Evolutionary conservation across 2,797 vertebrate genomes (phyloP).

Genomic region (Atherinosoma microstoma): DNA sequence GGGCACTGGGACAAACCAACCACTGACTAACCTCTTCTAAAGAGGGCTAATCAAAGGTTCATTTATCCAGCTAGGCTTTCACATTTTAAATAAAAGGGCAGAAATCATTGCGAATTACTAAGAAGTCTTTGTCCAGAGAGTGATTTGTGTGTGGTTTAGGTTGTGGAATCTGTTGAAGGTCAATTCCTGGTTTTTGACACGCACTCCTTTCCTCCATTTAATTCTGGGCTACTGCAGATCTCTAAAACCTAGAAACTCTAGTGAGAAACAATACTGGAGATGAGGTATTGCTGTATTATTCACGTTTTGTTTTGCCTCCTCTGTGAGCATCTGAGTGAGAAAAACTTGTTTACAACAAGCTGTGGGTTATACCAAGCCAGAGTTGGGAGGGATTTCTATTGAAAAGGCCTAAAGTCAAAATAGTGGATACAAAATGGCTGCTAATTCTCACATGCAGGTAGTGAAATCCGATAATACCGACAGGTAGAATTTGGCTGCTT

Average conservation of each 20-base stretch:
- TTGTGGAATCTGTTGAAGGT: constrained; percentile 29
- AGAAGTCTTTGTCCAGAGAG: constrained; percentile 10
- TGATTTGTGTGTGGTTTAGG: constrained; percentile 9
- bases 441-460: not conserved
- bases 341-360: not conserved
- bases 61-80: not conserved
- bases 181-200: constrained; percentile 26
- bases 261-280: not conserved
- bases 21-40: constrained; percentile 57
- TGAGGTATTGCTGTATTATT: not conserved
- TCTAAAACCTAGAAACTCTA: not conserved
- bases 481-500: not conserved
- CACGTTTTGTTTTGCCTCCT: not conserved
- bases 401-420: not conserved
- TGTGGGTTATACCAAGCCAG: not conserved
- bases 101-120: constrained; percentile 39
- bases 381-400: not conserved
- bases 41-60: constrained; percentile 74
- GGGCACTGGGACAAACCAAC: constrained; percentile 73
- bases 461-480: not conserved
- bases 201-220: constrained; percentile 8
- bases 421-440: not conserved
- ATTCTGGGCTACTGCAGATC: constrained; percentile 11
- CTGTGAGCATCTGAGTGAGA: not conserved
- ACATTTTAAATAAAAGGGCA: constrained; percentile 53